A percentile compares a stretch with the other conserved stretches of the same genome.
Conservation (phyloP, 2,113 vertebrate genomes). For the Osmerus mordax region DNA sequence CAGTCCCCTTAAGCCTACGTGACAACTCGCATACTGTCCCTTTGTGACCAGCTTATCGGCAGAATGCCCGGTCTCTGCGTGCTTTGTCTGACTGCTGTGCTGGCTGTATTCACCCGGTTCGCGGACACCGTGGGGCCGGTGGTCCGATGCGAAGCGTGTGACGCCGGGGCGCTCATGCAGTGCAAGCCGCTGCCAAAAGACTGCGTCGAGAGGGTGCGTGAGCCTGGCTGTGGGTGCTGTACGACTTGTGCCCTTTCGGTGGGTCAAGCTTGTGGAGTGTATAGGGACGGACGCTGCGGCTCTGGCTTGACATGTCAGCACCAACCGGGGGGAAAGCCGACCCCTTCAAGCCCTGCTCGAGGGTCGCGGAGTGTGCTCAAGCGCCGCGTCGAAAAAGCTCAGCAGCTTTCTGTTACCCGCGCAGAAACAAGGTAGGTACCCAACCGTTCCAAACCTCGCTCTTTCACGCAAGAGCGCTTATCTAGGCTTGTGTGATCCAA, state of each 20-base stretch:
- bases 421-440: constrained; percentile 71
- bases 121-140: constrained; percentile 77
- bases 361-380: constrained; percentile 83
- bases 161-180: constrained; percentile 77
- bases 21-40: constrained; percentile 59
- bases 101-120: constrained; percentile 64
- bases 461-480: not conserved
- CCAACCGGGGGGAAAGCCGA: constrained; percentile 73
- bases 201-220: constrained; percentile 81
- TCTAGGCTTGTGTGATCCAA: not conserved
- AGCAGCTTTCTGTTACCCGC: constrained; percentile 47
- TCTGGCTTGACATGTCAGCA: constrained; percentile 81
- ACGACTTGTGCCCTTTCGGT: constrained; percentile 82
- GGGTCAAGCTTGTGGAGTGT: constrained; percentile 85
- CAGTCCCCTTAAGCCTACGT: constrained; percentile 56
- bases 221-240: constrained; percentile 94
- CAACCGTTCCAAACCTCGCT: not conserved
- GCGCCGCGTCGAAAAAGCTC: constrained; percentile 61
- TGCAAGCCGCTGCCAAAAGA: constrained; percentile 81
- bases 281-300: constrained; percentile 91
- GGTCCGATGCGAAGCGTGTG: constrained; percentile 90
- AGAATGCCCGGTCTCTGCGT: constrained; percentile 75
- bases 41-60: constrained; percentile 62
- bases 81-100: constrained; percentile 74
- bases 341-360: constrained; percentile 87